Evolutionary conservation across 2,113 vertebrate species (phyloP), one percentile per base, ranked within the genome.

Genomic region (Arvicanthis niloticus): DNA sequence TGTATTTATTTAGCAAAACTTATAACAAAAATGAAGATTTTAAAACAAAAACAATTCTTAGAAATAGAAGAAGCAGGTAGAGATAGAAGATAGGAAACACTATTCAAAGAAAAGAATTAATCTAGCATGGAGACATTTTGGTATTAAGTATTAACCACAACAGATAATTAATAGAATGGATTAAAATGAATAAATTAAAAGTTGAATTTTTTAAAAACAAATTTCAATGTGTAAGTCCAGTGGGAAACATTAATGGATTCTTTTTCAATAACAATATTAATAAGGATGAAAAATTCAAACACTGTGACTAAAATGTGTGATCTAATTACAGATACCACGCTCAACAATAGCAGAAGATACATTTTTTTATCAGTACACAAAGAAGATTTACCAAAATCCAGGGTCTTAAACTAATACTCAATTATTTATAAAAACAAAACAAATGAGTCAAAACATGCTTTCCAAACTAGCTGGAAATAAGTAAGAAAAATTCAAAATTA

Each of bases 401-500:
- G 84, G 16, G 40, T 31, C n/a, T 72, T 88, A 88, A 91, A 82
- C 45, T 82, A 37, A 77, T n/a, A 88, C 45, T 82, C 7, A 95
- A 72, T 16, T 60, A 51, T 24, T 51, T 68, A 84, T 8, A 65
- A 51, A 56, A 92, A 93, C 42, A 16, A 82, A 82, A 60, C 56
- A 12, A 67, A 37, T n/a, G 15, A 84, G 31, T 60, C 60, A 89
- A 81, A 93, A 22, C 7, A 81, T 89, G 22, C 37, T 95, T 34
- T 72, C 40, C 60, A 3, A 81, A 13, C 11, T 62, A 51, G 45
- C 0, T 70, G 19, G 15, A 87, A 72, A 29, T 76, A 88, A 93
- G 24, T 10, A 56, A 45, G 9, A 13, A 89, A 96, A 94, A 81
- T 16, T 89, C 19, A 78, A 11, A 91, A 70, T 80, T 56, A 86